A percentile compares a stretch with the other conserved stretches of the same genome.
Conservation (phyloP, 2,113 vertebrate species). For the Oryzias celebensis region DNA sequence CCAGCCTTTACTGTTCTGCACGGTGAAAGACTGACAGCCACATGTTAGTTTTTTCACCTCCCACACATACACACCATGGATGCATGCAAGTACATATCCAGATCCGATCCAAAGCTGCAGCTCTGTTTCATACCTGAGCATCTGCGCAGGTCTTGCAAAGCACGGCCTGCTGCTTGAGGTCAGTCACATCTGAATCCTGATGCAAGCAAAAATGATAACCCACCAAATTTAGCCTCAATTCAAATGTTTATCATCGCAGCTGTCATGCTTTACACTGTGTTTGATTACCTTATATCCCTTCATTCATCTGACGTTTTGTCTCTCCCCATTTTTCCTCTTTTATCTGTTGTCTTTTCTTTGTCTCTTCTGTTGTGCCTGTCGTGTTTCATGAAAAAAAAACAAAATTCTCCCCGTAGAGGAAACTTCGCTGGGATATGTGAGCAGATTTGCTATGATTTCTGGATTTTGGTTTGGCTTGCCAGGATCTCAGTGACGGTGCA, state of each 20-base stretch:
- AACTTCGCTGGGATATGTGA: conserved; percentile 99
- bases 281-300: conserved; percentile 48
- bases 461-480: conserved; percentile 64
- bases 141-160: neutral
- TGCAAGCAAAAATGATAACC: no score
- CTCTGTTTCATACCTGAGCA: neutral
- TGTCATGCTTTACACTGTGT: conserved; percentile 64
- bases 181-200: neutral
- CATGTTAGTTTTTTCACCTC: conserved; percentile 42
- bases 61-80: conserved; percentile 47
- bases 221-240: neutral
- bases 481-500: conserved; percentile 47
- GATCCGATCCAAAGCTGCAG: conserved; percentile 24
- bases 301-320: conserved; percentile 69
- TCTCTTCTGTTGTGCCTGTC: conserved; percentile 59
- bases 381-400: conserved; percentile 55
- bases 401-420: conserved; percentile 87
- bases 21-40: conserved; percentile 64
- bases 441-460: conserved; percentile 78
- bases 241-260: conserved; percentile 21
- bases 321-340: conserved; percentile 68
- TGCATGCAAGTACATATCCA: conserved; percentile 17
- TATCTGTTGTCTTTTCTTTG: conserved; percentile 62
- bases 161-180: neutral
- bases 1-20: conserved; percentile 54